Evolutionary conservation across 2,888 invertebrate genomes (phyloP), one percentile per base, ranked within the genome.

Genomic region (Synergus japonicus): DNA sequence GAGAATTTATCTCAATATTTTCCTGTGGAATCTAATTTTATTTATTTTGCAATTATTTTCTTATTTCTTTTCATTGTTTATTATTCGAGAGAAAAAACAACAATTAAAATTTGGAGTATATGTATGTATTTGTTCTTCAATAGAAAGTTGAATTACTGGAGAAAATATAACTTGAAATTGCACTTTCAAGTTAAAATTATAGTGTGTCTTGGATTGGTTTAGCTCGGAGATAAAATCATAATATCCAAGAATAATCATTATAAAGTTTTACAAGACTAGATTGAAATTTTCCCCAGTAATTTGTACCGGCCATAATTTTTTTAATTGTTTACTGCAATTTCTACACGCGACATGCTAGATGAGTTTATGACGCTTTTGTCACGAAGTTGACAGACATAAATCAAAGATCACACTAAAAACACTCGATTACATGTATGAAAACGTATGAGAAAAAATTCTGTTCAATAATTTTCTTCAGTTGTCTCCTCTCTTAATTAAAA

Each of bases 1-100:
- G 60, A 60, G 22, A 60, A 60, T 60, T 60, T 60, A 60, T 60
- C 60, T 60, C 12, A 22, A 54, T 5, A 54, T 54, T n/a, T 54
- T n/a, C n/a, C 49, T 54, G 49, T 54, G 5, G 49, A 60, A 60
- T 60, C 60, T 60, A 22, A 60, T 60, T 22, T 60, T 22, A 18
- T 22, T 8, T 29, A 18, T 60, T 60, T 22, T 60, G 22, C 10
- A 9, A 60, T 4, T 60, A 22, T 22, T 60, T 2, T 18, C 1
- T 10, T 60, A 60, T 60, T 22, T 1, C 60, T 5, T 15, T 60
- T 18, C 10, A 60, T 22, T 60, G 60, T 60, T 22, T 60, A 60
- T 22, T 60, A 29, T 29, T 29, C 22, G 12, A 10, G 60, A 10
- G 60, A 22, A 60, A 60, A 18, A 10, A 2, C 22, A 60, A 60